Base-by-base conservation (phyloP, 2,888 invertebrate species). In the Tipula unca region DNA sequence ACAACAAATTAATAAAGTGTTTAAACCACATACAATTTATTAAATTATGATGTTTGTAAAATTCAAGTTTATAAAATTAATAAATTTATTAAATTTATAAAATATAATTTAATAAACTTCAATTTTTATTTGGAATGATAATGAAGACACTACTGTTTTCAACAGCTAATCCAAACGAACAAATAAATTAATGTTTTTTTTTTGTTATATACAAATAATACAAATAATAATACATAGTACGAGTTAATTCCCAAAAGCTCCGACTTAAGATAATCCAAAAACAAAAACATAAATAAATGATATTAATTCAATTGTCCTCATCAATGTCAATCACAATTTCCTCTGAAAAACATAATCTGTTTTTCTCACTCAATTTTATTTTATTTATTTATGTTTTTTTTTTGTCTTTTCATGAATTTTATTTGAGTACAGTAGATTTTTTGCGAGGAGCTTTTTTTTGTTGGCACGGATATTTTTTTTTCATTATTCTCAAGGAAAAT, bases 211-310 rank as follows among this genome's bases (percentile, higher is more conserved):
- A 25, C n/a, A n/a, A n/a, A n/a, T n/a, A n/a, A n/a, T n/a, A n/a
- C n/a, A n/a, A n/a, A n/a, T n/a, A 69, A 25, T 25, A 8, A 6
- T 25, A 69, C 25, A 13, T 2, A 69, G 69, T 69, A 69, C 25
- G 69, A 69, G 25, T 25, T 69, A 69, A 69, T 69, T 69, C 69
- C 69, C 69, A 25, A 69, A 69, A 69, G 69, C 69, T 25, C 13
- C 25, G 69, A 69, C 20, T 69, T 69, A 13, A 69, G 69, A 69
- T 69, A 69, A 69, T 69, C 69, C 69, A n/a, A 69, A 54, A 54
- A 48, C 48, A 48, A 48, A 69, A 69, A 69, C 69, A 69, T 69
- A 69, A 69, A 69, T 69, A 69, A 69, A 69, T 25, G 69, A 69
- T 69, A 25, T 69, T 69, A 69, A 69, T 69, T 69, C 69, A 69